Base-by-base conservation (phyloP, 2,888 invertebrate species). In the Stictocephala bisonia region DNA sequence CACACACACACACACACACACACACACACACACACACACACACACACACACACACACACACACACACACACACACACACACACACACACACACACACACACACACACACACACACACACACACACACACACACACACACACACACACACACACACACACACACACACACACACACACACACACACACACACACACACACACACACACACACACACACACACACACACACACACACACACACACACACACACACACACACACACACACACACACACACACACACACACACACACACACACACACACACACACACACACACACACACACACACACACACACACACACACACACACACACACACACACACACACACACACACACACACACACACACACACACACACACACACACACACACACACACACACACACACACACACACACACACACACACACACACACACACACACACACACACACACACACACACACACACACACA, bases 341-440 rank as follows among this genome's bases (percentile, higher is more conserved):
- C n/a, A n/a, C n/a, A n/a, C n/a, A n/a, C n/a, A n/a, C n/a, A n/a
- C n/a, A n/a, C n/a, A n/a, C n/a, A n/a, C n/a, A n/a, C n/a, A n/a
- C n/a, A n/a, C n/a, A n/a, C n/a, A 35, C 9, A 35, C 35, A 11
- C 7, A 35, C 7, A 35, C 35, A 7, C 11, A 35, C 7, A 35
- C 11, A 11, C 11, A 6, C 44, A 44, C 44, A 44, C 44, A 44
- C 44, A 44, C 44, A 44, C 44, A 44, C 44, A 44, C 44, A 44
- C 44, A 44, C 44, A 44, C 44, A 44, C 44, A 44, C 44, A 44
- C 44, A 44, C 44, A 44, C 44, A 44, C 44, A 44, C 44, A 44
- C 44, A 44, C 44, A 44, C 44, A 44, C 44, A 44, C 44, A 44
- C 44, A 44, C 44, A 44, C 44, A 44, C 44, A 44, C 44, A 44